Conservation (phyloP, 2,797 vertebrate species). For the Gobio occitaniae region DNA sequence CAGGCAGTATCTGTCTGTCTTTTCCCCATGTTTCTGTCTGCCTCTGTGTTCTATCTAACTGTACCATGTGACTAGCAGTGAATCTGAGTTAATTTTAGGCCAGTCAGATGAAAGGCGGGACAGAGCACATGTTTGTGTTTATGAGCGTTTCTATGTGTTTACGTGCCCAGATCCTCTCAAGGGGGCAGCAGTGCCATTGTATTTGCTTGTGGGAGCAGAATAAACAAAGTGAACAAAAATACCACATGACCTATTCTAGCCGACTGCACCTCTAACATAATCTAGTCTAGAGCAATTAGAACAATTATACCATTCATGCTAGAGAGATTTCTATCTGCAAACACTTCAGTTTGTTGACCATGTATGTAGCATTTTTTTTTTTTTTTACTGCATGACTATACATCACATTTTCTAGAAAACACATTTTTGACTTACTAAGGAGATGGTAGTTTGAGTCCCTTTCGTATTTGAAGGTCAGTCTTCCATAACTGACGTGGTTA, state of each 20-base stretch:
- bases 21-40: neutral
- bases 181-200: neutral
- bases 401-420: conserved; percentile 76
- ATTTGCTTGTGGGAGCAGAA: conserved; percentile 7
- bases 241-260: neutral
- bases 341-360: neutral
- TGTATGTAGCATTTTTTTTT: neutral
- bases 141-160: neutral
- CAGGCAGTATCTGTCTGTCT: neutral
- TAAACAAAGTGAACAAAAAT: conserved; percentile 23
- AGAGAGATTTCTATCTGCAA: neutral
- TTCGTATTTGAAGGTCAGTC: conserved; percentile 98
- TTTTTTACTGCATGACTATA: neutral
- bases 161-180: neutral
- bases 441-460: conserved; percentile 99
- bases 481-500: conserved; percentile 98
- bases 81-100: neutral
- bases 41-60: neutral
- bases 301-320: neutral
- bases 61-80: conserved; percentile 43
- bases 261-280: neutral
- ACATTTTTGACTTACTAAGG: conserved; percentile 86
- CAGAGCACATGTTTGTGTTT: neutral
- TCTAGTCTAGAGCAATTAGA: neutral
- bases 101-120: conserved; percentile 11